Evolutionary conservation across 92 coral and sea anemone genomes (phyloP).

Genomic region (Actinostola sp.): DNA sequence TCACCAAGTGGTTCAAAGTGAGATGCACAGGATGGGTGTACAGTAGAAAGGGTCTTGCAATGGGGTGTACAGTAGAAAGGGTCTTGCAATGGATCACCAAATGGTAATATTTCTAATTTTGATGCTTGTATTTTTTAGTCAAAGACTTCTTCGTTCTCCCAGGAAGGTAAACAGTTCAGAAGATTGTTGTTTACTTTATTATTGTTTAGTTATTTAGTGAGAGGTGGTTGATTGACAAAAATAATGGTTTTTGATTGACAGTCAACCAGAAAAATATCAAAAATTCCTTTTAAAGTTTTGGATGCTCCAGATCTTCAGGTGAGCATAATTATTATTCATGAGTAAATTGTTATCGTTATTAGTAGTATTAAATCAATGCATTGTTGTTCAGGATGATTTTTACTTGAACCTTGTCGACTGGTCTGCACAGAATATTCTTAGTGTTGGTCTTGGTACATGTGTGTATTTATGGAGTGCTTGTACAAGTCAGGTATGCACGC

Average conservation of each 20-base stretch:
- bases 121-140: conserved; percentile 56
- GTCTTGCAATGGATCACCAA: too few species aligned
- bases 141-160: conserved; percentile 91
- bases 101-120: neutral
- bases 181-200: neutral
- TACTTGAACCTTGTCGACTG: conserved; percentile 98
- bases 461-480: conserved; percentile 99
- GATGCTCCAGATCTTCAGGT: conserved; percentile 99
- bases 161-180: conserved; percentile 70
- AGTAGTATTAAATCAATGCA: neutral
- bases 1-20: too few species aligned
- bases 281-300: conserved; percentile 96
- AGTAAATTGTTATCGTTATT: neutral
- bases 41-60: too few species aligned
- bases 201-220: neutral
- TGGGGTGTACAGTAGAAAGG: too few species aligned
- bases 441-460: conserved; percentile 99
- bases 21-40: too few species aligned
- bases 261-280: conserved; percentile 98
- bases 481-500: conserved; percentile 85
- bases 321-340: neutral
- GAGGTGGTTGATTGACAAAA: neutral
- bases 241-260: conserved; percentile 14
- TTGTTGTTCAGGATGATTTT: conserved; percentile 82
- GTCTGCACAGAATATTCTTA: conserved; percentile 98